These are phyloP conservation scores for Acleris cristana DNA, from an alignment of 2,888 invertebrate species.

Conservation along the genomic window DNA sequence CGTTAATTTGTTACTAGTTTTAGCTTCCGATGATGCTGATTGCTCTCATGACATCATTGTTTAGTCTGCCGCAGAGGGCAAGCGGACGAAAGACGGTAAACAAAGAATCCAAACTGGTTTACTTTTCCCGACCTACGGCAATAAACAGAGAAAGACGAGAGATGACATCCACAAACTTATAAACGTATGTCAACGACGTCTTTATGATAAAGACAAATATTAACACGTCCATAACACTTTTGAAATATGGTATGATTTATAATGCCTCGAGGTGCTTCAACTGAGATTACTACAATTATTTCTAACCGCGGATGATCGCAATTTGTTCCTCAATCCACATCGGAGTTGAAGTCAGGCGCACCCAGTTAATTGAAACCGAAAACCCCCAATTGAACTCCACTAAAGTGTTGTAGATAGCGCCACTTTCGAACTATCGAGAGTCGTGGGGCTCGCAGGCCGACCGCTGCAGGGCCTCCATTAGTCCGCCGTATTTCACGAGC, in stretches of 20 bases:
- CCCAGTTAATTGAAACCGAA: slow-evolving; percentile 22
- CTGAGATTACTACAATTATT: slow-evolving; percentile 9
- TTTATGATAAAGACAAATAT: slow-evolving; percentile 9
- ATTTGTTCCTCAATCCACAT: slow-evolving; percentile 9
- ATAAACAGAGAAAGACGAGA: slow-evolving; percentile 32
- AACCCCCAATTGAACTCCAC: slow-evolving; percentile 39
- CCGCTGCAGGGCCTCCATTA: slow-evolving; percentile 69
- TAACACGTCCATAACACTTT: slow-evolving; percentile 4
- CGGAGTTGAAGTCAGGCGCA: slow-evolving; percentile 1
- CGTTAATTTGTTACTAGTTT: slow-evolving; percentile 45
- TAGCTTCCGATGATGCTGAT: slow-evolving; percentile 45
- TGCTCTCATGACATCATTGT: slow-evolving; percentile 54
- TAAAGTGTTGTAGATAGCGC: slow-evolving; percentile 60
- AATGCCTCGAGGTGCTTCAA: neutral
- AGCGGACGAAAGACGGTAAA: slow-evolving; percentile 34
- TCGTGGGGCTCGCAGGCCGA: slow-evolving; percentile 49
- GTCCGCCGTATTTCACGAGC: slow-evolving; percentile 78
- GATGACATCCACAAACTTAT: slow-evolving; percentile 24
- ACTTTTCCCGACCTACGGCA: slow-evolving; percentile 37
- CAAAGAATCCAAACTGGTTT: slow-evolving; percentile 34
- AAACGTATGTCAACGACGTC: slow-evolving; percentile 19
- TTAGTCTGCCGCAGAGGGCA: slow-evolving; percentile 56
- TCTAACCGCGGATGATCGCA: slow-evolving; percentile 9
- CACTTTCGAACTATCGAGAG: slow-evolving; percentile 64
- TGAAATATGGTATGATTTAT: slow-evolving; percentile 11